Conservation (phyloP, 2,797 vertebrate genomes). For the Macrochelys suwanniensis region DNA sequence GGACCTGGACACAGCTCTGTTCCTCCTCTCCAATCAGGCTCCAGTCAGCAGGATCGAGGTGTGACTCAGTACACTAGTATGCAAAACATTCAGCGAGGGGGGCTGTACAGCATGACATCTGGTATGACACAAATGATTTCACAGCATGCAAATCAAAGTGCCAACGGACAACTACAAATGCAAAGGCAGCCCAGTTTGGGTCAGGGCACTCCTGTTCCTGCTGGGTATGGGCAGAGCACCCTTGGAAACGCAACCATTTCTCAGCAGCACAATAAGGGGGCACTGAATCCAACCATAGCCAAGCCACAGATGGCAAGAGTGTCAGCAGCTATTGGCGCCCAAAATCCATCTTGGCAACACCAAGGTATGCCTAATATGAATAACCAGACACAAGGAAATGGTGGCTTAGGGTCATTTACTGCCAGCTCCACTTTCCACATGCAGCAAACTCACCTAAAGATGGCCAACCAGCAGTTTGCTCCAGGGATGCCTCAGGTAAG, state of each 20-base stretch:
- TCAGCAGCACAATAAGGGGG: slow-evolving; percentile 89
- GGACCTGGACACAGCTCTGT: slow-evolving; percentile 85
- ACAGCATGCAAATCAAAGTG: slow-evolving; percentile 79
- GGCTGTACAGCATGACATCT: slow-evolving; percentile 86
- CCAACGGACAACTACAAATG: slow-evolving; percentile 82
- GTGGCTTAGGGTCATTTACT: slow-evolving; percentile 84
- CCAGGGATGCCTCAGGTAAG: slow-evolving; percentile 84
- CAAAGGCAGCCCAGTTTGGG: slow-evolving; percentile 85
- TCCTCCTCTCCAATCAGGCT: slow-evolving; percentile 81
- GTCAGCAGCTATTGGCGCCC: slow-evolving; percentile 85
- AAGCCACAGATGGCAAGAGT: slow-evolving; percentile 90
- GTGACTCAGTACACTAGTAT: slow-evolving; percentile 86
- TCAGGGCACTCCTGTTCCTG: slow-evolving; percentile 80
- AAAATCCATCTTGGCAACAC: slow-evolving; percentile 90
- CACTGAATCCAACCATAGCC: slow-evolving; percentile 86
- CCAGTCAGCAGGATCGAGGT: slow-evolving; percentile 87
- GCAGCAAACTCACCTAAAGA: slow-evolving; percentile 91
- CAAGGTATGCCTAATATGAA: slow-evolving; percentile 85
- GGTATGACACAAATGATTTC: slow-evolving; percentile 85
- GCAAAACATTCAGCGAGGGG: slow-evolving; percentile 88
- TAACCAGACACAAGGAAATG: slow-evolving; percentile 83
- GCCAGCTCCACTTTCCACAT: slow-evolving; percentile 89
- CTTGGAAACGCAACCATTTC: slow-evolving; percentile 83
- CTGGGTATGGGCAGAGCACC: slow-evolving; percentile 89
- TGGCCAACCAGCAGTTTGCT: slow-evolving; percentile 85